Conservation (phyloP, 30 jellyfish, hydroid and myxozoan species). For the Hydractinia echinata region DNA sequence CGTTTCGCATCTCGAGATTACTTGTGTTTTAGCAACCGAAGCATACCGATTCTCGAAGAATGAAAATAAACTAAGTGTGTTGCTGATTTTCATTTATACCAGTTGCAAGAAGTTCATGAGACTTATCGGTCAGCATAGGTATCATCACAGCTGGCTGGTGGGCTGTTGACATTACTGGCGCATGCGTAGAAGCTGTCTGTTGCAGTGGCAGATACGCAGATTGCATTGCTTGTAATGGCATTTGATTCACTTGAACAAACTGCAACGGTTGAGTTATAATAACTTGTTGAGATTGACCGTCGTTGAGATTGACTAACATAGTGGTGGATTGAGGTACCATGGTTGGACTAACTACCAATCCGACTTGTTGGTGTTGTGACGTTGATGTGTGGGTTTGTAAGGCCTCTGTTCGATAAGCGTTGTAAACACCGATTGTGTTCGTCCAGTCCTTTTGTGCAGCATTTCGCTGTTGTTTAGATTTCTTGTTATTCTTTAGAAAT, state of each 20-base stretch:
- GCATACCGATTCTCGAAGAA: too few relatives aligned
- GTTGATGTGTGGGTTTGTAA: conserved; percentile 9
- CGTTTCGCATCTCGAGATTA: too few relatives aligned
- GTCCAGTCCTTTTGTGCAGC: conserved; percentile 99
- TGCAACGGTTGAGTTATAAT: conserved; percentile 27
- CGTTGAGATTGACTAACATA: conserved; percentile 18
- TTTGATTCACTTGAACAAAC: conserved; percentile 12
- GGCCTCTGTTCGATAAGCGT: conserved; percentile 55
- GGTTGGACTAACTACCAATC: neutral
- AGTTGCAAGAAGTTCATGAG: neutral
- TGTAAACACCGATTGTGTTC: conserved; percentile 76
- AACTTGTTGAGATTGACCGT: neutral
- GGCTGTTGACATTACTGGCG: conserved; percentile 15
- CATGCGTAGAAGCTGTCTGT: neutral
- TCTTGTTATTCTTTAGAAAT: conserved; percentile 62
- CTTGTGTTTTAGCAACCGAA: too few relatives aligned
- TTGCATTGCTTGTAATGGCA: conserved; percentile 1
- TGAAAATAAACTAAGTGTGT: too few relatives aligned
- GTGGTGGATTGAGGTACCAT: conserved; percentile 23
- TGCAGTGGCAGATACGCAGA: neutral
- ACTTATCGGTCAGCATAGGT: conserved; percentile 3
- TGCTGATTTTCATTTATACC: too few relatives aligned
- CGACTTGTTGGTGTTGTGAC: conserved; percentile 12
- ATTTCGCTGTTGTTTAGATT: conserved; percentile 76
- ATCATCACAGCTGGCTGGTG: neutral